Evolutionary conservation across 2,113 vertebrate species (phyloP), one percentile per base, ranked within the genome.

Genomic region (Cavia aperea): DNA sequence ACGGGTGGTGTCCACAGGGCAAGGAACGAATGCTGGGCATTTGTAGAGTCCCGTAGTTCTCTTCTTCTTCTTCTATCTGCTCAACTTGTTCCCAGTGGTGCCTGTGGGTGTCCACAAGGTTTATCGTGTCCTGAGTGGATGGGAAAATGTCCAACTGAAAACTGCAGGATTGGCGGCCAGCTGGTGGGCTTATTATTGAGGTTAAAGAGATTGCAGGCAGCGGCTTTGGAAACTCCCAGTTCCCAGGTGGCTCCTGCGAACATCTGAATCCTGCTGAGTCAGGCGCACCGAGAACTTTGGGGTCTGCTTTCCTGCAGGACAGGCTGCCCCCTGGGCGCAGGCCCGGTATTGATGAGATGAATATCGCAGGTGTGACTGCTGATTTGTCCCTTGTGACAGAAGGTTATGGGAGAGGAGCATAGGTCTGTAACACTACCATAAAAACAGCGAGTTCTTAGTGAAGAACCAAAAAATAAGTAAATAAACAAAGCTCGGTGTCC

Each of bases 311-410:
- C 81, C 2, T 1, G 54, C 81, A 77, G 92, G 94, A 91, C 96
- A 87, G 56, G 92, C 83, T 94, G 94, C 96, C 83, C 95, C 96
- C 89, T 93, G 91, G 85, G 90, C 70, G 49, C n/a, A 7, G 70
- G 78, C 88, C 90, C 88, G 33, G 16, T 23, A 49, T 14, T 6
- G 66, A 60, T 19, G 36, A 95, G 96, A 96, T 94, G 92, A 83
- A 31, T 90, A 77, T 0, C 15, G 36, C 93, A 94, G 90, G 87
- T 95, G 89, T 65, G 91, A 81, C 58, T 54, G 81, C 84, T 95
- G 39, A 79, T 84, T 89, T 94, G 85, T 65, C 92, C 88, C 29
- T 31, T 5, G 79, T 24, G 86, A 90, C 79, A 46, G 79, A 90
- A 70, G 66, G 73, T 70, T 82, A 3, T 2, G 87, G 85, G 60